A percentile compares a stretch with the other conserved stretches of the same genome.
phyloP scores from a whole-genome alignment of 2,888 invertebrate species.

The Folsomia candida region DNA sequence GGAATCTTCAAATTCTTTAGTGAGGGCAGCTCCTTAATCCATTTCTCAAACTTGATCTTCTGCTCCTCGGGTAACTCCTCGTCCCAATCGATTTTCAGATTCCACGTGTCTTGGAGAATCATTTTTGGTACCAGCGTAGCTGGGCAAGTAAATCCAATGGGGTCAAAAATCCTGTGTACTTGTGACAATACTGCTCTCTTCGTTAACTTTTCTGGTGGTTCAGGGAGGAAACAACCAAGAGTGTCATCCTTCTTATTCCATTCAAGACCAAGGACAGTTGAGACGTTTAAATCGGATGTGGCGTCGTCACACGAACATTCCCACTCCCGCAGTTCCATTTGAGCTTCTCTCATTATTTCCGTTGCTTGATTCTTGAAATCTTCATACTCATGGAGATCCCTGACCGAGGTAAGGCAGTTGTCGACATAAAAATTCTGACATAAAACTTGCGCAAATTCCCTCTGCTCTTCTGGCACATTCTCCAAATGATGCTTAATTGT shows the following conservation, averaged over 20 bases:
- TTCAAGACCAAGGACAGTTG: not conserved
- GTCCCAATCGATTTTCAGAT: not conserved
- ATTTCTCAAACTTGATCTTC: not conserved
- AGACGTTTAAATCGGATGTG: not conserved
- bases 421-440: not conserved
- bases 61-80: not conserved
- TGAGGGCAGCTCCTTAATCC: not conserved
- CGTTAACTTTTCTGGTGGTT: not conserved
- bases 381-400: not conserved
- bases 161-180: not conserved
- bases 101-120: not conserved
- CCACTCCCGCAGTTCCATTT: not conserved
- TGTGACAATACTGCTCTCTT: not conserved
- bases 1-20: not conserved
- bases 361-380: not conserved
- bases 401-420: not conserved
- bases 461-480: no score
- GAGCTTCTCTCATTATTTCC: not conserved
- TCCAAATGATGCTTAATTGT: slow-evolving; percentile 5
- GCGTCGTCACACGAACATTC: not conserved
- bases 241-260: not conserved
- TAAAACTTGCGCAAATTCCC: not conserved
- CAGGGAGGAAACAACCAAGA: not conserved
- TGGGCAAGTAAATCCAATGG: not conserved
- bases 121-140: not conserved